Conservation (phyloP, 2,113 vertebrate genomes). For the Spilogale gracilis region DNA sequence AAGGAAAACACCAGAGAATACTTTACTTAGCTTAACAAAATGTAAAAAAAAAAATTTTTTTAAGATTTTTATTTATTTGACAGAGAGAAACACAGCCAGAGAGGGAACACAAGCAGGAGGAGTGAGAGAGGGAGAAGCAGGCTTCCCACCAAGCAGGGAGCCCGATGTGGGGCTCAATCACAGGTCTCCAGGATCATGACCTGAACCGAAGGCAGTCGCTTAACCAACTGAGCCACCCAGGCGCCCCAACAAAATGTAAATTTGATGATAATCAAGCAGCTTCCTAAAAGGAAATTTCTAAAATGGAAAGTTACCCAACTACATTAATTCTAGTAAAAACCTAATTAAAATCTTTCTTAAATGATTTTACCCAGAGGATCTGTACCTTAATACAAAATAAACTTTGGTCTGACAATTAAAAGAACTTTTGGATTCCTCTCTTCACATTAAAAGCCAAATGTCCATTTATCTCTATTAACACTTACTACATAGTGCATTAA, state of each 20-base stretch:
- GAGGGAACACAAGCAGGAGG: too few relatives aligned
- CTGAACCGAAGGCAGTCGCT: too few relatives aligned
- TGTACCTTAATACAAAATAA: background rate
- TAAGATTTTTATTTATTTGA: too few relatives aligned
- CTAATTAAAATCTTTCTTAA: background rate
- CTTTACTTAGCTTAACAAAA: slow-evolving; percentile 53
- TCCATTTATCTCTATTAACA: background rate
- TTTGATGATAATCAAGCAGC: background rate
- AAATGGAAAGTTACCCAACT: background rate
- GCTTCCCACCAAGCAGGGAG: too few relatives aligned
- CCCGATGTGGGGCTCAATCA: too few relatives aligned
- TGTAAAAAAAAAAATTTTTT: background rate
- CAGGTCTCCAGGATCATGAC: too few relatives aligned
- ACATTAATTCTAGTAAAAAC: background rate
- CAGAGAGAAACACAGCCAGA: too few relatives aligned
- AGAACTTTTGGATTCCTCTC: background rate
- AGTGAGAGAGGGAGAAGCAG: too few relatives aligned
- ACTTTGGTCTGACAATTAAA: slow-evolving; percentile 43
- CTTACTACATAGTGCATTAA: background rate
- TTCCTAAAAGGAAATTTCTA: slow-evolving; percentile 64
- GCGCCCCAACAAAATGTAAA: slow-evolving; percentile 3
- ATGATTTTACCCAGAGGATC: background rate
- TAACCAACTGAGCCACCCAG: too few relatives aligned
- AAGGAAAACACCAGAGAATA: background rate
- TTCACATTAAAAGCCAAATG: slow-evolving; percentile 29